Evolutionary conservation across 1,140 invertebrate species (phyloP).

Genomic region (Dolichoris vasculosae): DNA sequence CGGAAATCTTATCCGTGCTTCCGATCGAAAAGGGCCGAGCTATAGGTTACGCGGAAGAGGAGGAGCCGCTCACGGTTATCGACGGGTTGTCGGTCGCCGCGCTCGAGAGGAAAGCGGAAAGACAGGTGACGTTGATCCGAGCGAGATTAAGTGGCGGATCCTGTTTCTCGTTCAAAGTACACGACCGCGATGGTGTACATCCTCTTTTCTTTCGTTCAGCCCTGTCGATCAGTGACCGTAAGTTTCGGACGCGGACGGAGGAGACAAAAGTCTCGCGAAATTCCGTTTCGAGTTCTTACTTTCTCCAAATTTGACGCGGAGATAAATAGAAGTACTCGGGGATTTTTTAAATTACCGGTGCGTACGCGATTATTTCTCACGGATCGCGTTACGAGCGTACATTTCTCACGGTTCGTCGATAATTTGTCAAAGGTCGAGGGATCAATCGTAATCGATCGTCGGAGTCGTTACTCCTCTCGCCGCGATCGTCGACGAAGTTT

Average conservation of each 20-base stretch:
- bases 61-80: background rate
- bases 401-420: no score
- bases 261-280: background rate
- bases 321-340: no score
- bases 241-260: background rate
- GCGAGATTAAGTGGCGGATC: slow-evolving; percentile 50
- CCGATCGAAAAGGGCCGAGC: slow-evolving; percentile 54
- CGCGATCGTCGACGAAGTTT: no score
- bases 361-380: no score
- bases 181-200: background rate
- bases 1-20: slow-evolving; percentile 65
- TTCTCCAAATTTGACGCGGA: no score
- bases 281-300: no score
- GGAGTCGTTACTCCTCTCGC: no score
- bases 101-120: slow-evolving; percentile 33
- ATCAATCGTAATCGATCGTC: no score
- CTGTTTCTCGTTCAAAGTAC: slow-evolving; percentile 29
- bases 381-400: no score
- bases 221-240: background rate
- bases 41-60: slow-evolving; percentile 39
- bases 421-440: no score
- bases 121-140: slow-evolving; percentile 49
- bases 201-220: background rate
- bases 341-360: no score
- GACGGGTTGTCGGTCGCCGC: background rate